Evolutionary conservation across 2,797 vertebrate genomes (phyloP), one percentile per base, ranked within the genome.

Genomic region (Takifugu ocellatus): DNA sequence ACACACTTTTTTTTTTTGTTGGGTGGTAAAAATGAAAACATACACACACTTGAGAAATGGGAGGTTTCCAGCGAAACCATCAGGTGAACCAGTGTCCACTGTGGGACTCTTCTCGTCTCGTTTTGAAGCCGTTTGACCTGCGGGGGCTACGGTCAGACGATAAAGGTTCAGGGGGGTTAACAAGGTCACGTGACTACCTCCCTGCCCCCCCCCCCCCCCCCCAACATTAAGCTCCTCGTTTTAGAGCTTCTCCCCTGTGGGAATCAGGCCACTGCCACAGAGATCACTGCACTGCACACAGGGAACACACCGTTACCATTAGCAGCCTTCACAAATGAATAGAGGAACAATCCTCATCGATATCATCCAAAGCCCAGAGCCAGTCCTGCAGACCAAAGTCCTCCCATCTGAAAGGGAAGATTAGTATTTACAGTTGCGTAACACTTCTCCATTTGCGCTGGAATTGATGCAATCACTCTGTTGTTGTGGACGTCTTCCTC

Each of bases 341-440:
- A 56, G 83, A 97, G 79, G 91, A 90, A 93, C 92, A 93, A 87
- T 92, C 94, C 87, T 95, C 94, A 89, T 94, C 93, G 82, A 93
- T 86, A 90, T 97, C 95, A 94, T 98, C 94, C 93, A 97, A 87
- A 29, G 93, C 93, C 96, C 94, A 98, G 91, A 93, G 92, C 94
- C 94, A 97, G 91, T 98, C 94, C 88, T 94, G 94, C 88, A 96
- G 92, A 84, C 94, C 91, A 77, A 92, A 88, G 90, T 95, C 94
- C 89, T 94, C 92, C 84, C 91, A 88, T 93, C 97, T 98, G 95
- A 77, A 96, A 96, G 61, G 87, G 90, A 90, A 94, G 90, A 93
- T 91, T 79, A 46, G 50, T 59, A 73, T 60, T 80, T 71, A 74
- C 29, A 72, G 55, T 54, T 5, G 25, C 61, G 54, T 31, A 24